Conservation (phyloP, 1,140 invertebrate genomes). For the Macrobrachium rosenbergii region DNA sequence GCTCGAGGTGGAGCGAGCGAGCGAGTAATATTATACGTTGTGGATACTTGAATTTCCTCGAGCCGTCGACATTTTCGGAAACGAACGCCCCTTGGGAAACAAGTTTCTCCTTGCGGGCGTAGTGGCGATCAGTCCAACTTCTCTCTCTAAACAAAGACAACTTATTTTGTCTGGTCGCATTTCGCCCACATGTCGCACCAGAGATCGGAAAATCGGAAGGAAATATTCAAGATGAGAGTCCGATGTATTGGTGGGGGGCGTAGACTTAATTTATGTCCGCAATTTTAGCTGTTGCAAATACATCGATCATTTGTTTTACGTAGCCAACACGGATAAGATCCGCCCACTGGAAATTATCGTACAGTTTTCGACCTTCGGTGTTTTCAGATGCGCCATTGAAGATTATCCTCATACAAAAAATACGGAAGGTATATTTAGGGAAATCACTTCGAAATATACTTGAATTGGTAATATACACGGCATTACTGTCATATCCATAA, state of each 20-base stretch:
- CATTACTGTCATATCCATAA: not conserved
- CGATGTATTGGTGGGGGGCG: too few relatives aligned
- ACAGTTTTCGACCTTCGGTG: not conserved
- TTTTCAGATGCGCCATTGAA: not conserved
- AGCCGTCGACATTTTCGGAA: too few relatives aligned
- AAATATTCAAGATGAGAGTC: not conserved
- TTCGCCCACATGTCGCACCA: not conserved
- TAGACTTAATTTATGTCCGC: not conserved
- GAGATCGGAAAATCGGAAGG: not conserved
- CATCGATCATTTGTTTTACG: conserved; percentile 63
- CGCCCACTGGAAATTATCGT: conserved; percentile 46
- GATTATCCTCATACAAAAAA: not conserved
- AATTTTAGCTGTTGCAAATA: conserved; percentile 54
- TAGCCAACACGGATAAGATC: conserved; percentile 32
- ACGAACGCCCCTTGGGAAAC: too few relatives aligned
- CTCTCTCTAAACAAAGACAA: conserved; percentile 53
- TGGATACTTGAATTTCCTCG: too few relatives aligned
- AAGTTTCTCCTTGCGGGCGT: too few relatives aligned
- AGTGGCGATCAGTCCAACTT: conserved; percentile 32
- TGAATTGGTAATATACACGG: not conserved
- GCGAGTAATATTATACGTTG: too few relatives aligned
- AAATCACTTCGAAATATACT: not conserved
- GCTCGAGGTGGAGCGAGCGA: too few relatives aligned
- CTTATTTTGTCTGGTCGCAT: not conserved
- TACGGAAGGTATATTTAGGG: not conserved